Evolutionary conservation across 2,797 vertebrate species (phyloP).

Genomic region (Sebastes nivosus): DNA sequence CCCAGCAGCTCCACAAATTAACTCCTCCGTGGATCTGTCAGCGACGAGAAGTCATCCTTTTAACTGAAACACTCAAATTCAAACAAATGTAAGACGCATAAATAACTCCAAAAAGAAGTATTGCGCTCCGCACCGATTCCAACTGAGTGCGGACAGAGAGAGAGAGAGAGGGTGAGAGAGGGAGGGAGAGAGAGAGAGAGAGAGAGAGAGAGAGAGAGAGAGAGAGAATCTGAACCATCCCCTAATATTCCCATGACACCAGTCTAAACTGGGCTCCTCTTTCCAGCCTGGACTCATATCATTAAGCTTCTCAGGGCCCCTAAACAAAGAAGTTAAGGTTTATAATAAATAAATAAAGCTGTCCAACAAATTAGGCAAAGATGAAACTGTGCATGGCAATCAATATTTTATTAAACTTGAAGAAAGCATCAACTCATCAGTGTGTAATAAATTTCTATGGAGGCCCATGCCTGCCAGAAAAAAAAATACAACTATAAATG

Average conservation of each 20-base stretch:
- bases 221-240: constrained; percentile 34
- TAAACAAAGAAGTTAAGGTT: background rate
- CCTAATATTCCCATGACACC: constrained; percentile 39
- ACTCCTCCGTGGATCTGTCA: background rate
- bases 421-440: too few relatives aligned
- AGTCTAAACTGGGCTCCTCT: constrained; percentile 5
- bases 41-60: background rate
- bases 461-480: background rate
- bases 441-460: background rate
- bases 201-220: background rate
- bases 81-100: background rate
- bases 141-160: background rate
- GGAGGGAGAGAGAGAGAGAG: background rate
- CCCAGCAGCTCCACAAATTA: background rate
- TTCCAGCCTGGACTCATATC: background rate
- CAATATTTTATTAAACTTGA: too few relatives aligned
- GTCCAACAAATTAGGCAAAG: too few relatives aligned
- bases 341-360: background rate
- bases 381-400: too few relatives aligned
- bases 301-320: background rate
- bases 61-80: background rate
- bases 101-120: background rate
- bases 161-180: background rate
- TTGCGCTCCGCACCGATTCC: constrained; percentile 8
- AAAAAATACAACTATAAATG: background rate